Conservation (phyloP, 2,113 vertebrate genomes). For the Electrona antarctica region DNA sequence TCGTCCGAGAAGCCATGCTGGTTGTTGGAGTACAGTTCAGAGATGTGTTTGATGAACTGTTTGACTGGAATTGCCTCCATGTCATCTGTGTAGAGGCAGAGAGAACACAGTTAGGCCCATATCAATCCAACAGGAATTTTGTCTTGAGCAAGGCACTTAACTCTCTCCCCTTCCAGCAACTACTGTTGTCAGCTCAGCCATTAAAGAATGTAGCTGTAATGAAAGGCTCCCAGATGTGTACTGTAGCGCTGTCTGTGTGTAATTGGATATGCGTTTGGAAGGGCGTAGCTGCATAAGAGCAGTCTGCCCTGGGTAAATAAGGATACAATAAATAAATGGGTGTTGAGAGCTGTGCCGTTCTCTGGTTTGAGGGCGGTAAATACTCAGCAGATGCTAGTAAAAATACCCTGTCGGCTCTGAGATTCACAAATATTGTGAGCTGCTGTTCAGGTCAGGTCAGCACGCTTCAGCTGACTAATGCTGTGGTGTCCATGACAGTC, state of each 20-base stretch:
- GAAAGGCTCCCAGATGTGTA: neutral
- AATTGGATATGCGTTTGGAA: neutral
- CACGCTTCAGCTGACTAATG: too few species aligned
- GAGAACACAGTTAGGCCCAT: slow-evolving; percentile 18
- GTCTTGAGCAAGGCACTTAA: neutral
- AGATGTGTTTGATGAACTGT: slow-evolving; percentile 90
- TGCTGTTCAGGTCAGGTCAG: too few species aligned
- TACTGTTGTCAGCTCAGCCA: too few species aligned
- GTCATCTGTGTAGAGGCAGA: slow-evolving; percentile 82
- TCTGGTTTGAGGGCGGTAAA: too few species aligned
- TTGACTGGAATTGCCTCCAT: slow-evolving; percentile 93
- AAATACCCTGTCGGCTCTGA: too few species aligned
- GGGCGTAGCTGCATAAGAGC: neutral
- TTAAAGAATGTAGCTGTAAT: too few species aligned
- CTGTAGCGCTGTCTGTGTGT: neutral
- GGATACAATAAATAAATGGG: neutral
- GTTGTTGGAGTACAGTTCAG: slow-evolving; percentile 89
- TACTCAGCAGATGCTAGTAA: too few species aligned
- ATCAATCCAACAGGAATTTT: neutral
- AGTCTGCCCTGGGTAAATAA: neutral
- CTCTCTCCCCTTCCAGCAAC: neutral
- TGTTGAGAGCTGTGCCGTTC: too few species aligned
- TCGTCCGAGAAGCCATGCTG: slow-evolving; percentile 92
- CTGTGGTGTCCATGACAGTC: too few species aligned
- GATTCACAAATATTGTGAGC: too few species aligned